Percentiles rank a stretch among this genome's conserved stretches.
Evolutionary conservation across 2,888 invertebrate genomes (phyloP).

Genomic region (Pseudococcus longispinus): DNA sequence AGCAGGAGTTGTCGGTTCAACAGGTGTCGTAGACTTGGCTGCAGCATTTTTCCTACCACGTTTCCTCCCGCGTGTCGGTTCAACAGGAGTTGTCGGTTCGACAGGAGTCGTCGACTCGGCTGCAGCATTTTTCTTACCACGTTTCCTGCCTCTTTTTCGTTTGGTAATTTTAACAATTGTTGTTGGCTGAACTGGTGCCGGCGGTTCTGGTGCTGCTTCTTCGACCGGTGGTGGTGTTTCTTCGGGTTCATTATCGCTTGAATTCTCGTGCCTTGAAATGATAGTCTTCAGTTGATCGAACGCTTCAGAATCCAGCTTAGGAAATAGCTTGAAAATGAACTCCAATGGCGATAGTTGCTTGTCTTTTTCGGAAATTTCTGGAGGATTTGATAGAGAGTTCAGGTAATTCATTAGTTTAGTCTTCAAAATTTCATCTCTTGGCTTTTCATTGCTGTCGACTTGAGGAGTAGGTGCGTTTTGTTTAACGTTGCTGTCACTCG

Average conservation of each 20-base stretch:
- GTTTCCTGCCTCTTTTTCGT: neutral
- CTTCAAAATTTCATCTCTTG: neutral
- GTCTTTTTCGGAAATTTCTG: neutral
- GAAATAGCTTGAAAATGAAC: neutral
- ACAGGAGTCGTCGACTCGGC: neutral
- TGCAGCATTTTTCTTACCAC: neutral
- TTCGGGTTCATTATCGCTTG: neutral
- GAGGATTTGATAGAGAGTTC: neutral
- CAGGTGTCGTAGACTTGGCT: neutral
- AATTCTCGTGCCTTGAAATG: neutral
- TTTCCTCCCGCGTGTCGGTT: too few relatives aligned
- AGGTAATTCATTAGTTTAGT: neutral
- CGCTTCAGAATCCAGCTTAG: neutral
- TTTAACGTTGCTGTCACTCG: neutral
- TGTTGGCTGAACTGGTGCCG: neutral
- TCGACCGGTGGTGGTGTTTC: neutral
- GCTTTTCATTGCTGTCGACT: neutral
- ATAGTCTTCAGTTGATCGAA: neutral
- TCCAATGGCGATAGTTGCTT: neutral
- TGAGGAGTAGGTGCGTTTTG: neutral
- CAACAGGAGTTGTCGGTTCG: neutral
- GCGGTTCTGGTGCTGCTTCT: neutral
- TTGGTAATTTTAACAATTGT: too few relatives aligned
- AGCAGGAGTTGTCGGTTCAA: neutral
- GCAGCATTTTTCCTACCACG: too few relatives aligned